Conservation (phyloP, 2,113 vertebrate species). For the Xiphophorus maculatus region DNA sequence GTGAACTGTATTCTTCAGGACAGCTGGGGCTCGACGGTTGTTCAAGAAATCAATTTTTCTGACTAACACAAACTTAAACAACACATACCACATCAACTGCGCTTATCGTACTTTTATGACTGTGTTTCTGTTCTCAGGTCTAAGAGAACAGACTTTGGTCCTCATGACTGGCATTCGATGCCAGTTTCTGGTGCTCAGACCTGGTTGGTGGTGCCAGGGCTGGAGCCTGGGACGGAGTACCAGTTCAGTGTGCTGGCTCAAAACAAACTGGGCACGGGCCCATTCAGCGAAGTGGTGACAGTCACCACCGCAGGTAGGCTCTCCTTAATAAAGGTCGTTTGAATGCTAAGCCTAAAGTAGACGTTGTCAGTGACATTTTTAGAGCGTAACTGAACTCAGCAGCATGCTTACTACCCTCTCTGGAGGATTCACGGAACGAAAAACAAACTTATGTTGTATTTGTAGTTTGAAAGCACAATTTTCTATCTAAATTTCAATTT, state of each 20-base stretch:
- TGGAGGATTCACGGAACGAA: constrained; percentile 15
- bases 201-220: constrained; percentile 91
- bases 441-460: too few species aligned
- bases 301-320: constrained; percentile 96
- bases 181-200: constrained; percentile 89
- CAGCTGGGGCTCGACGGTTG: too few species aligned
- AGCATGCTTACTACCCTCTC: constrained; percentile 47
- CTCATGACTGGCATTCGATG: constrained; percentile 96
- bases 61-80: too few species aligned
- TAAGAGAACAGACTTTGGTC: constrained; percentile 95
- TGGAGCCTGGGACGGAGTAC: constrained; percentile 96
- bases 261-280: constrained; percentile 97
- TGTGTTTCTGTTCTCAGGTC: constrained; percentile 80
- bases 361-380: constrained; percentile 28
- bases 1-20: too few species aligned
- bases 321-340: constrained; percentile 26
- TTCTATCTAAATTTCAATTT: background rate
- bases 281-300: constrained; percentile 99
- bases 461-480: background rate
- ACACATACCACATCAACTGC: background rate
- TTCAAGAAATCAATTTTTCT: too few species aligned
- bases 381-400: background rate
- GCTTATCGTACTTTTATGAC: background rate
- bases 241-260: constrained; percentile 99
- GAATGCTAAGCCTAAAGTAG: background rate